Evolutionary conservation across 1,140 invertebrate genomes (phyloP), one percentile per base, ranked within the genome.

Genomic region (Zaprionus ornatus): DNA sequence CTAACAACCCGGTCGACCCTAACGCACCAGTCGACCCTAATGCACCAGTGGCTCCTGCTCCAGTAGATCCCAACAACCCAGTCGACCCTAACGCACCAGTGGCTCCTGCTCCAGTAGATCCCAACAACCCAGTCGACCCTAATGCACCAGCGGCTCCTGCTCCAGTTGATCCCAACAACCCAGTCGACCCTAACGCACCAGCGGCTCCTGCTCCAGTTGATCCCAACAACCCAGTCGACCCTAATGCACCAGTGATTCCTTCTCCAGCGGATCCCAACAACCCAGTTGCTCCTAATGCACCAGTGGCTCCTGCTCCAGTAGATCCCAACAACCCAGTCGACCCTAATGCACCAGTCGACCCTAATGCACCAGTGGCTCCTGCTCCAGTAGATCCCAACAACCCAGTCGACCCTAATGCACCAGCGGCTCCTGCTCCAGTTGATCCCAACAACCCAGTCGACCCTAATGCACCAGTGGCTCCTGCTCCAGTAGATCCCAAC

Each of bases 11-110:
- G 23, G 60, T 71, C 9, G 62, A 66, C 17, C 70, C 70, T 17
- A 70, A 45, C 1, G 29, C 64, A 40, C 59, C 76, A 29, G 60
- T 71, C 9, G 62, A 66, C 17, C 70, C 70, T 17, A 70, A 45
- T 2, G 29, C 64, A 40, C 59, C 64, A 25, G 57, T 45, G 2
- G 40, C 40, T 2, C 40, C 40, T 7, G 6, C 35, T 1, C 62
- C 74, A 48, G 57, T 62, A 0, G 61, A 61, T 13, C 63, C 71
- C 10, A 74, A 54, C n/a, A 35, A 68, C 56, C 72, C 65, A 29
- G 64, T 42, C 2, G 60, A 70, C 13, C 65, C 73, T 3, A 70
- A 54, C n/a, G 55, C 61, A 9, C 63, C 73, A 42, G 40, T 42
- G 0, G 40, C n/a, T 1, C 40, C 40, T 3, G 0, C 19, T 50